These are phyloP conservation scores for Casuarius casuarius DNA, from an alignment of 2,113 vertebrate species.

Conservation along the genomic window DNA sequence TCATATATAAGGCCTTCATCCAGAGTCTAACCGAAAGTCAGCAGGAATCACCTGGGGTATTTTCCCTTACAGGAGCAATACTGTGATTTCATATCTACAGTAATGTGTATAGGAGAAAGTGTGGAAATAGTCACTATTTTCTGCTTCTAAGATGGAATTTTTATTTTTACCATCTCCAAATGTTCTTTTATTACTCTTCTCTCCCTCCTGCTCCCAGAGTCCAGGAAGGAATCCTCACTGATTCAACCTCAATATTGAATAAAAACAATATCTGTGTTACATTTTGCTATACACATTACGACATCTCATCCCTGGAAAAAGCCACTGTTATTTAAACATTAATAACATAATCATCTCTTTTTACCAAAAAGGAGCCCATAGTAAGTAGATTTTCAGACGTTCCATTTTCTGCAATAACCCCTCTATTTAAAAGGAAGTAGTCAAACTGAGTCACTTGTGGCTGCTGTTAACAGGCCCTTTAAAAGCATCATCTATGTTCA, in stretches of 20 bases:
- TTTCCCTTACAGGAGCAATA: background rate
- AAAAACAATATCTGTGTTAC: background rate
- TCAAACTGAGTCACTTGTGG: background rate
- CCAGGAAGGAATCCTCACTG: background rate
- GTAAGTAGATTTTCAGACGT: background rate
- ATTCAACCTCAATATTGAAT: background rate
- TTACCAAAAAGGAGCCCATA: background rate
- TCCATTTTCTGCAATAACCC: background rate
- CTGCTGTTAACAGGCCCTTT: background rate
- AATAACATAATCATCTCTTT: background rate
- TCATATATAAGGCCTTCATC: background rate
- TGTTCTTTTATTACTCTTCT: background rate
- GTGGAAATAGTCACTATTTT: constrained; percentile 3
- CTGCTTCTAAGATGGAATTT: background rate
- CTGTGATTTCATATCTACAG: background rate
- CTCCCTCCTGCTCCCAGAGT: background rate
- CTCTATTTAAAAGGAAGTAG: background rate
- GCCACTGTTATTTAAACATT: background rate
- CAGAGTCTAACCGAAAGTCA: background rate
- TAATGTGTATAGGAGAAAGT: background rate
- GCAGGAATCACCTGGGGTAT: background rate
- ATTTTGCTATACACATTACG: background rate
- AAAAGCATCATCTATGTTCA: background rate
- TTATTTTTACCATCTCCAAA: background rate
- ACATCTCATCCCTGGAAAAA: background rate